Base-by-base conservation (phyloP, 2,888 invertebrate genomes). In the Drepana falcataria region DNA sequence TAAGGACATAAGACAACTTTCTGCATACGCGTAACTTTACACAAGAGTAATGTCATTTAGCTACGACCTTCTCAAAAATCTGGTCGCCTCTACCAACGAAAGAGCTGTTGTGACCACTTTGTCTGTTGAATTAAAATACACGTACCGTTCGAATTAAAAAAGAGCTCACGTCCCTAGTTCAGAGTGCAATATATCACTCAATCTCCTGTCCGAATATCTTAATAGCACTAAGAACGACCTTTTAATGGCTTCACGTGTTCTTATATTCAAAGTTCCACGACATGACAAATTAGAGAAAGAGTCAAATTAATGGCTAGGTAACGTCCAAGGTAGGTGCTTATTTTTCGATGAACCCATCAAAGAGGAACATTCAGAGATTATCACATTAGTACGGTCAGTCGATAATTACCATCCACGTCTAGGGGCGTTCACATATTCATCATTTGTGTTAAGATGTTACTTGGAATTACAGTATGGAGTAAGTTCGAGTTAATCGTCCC, bases 381-480 rank as follows among this genome's bases (percentile, higher is more conserved):
- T 82, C 82, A 85, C 83, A 85, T 87, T 87, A 87, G 81, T 69
- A 66, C 64, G 71, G 75, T 66, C 64, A 74, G 77, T 72, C 77
- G 85, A 87, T 89, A 89, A 89, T 89, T 88, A 88, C 81, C 74
- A 64, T 75, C 69, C 73, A 72, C 79, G 72, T 77, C 72, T 65
- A 83, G 82, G 87, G 90, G 89, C 90, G 89, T 87, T 81, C 81
- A 73, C 83, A 73, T 77, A 87, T 85, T 78, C 81, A 87, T 88
- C 87, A 87, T 85, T 85, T 83, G 81, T 84, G 86, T 85, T 87
- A 86, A 89, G 88, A 90, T 81, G 87, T 88, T 84, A 86, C 79
- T 74, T 66, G 63, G 72, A 81, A 85, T 83, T 76, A 81, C 75
- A 76, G 69, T 72, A 73, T 71, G 60, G 59, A 65, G 51, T 51